Conservation (phyloP, 2,888 invertebrate species). For the Adela reaumurella region DNA sequence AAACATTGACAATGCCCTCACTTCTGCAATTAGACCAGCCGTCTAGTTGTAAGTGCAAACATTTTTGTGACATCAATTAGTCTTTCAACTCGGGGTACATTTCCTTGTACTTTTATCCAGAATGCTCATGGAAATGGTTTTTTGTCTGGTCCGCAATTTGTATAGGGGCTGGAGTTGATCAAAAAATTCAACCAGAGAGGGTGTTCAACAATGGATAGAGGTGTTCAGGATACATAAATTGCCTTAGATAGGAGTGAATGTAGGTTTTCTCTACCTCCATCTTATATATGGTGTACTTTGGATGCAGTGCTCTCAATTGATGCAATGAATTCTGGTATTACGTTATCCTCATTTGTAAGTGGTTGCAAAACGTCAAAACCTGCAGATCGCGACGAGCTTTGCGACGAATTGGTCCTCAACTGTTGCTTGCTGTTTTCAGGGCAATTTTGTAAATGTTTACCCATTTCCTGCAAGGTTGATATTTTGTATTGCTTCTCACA, state of each 20-base stretch:
- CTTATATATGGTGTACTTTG: background rate
- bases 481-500: background rate
- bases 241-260: background rate
- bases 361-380: background rate
- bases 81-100: too few relatives aligned
- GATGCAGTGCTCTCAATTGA: background rate
- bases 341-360: background rate
- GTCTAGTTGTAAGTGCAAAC: too few relatives aligned
- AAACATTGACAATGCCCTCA: too few relatives aligned
- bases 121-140: background rate
- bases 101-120: too few relatives aligned
- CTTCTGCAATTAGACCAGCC: too few relatives aligned
- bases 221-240: conserved; percentile 2
- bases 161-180: conserved; percentile 1
- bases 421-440: conserved; percentile 1
- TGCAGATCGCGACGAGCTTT: background rate
- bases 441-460: background rate
- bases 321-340: background rate
- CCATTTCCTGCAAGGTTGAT: background rate
- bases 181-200: conserved; percentile 1
- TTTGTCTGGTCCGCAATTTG: conserved; percentile 1
- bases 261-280: background rate
- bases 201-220: conserved; percentile 3
- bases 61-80: too few relatives aligned
- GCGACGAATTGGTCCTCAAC: background rate